These are phyloP conservation scores for Anoplophora glabripennis DNA, from an alignment of 1,140 invertebrate genomes.

Conservation along the genomic window DNA sequence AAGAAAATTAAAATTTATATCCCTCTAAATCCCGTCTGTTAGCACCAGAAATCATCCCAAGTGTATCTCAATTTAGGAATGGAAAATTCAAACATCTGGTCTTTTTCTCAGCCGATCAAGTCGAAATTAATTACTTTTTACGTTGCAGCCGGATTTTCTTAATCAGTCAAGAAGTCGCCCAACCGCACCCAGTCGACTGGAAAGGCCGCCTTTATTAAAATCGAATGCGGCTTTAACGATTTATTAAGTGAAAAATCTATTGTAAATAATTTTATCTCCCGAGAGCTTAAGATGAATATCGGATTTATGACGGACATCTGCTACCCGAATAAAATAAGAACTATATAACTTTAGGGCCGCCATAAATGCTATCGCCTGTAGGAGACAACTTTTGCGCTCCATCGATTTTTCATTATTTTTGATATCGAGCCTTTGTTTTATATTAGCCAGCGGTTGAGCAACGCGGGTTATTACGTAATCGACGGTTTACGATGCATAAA, in stretches of 20 bases:
- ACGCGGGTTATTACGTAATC: too few relatives aligned
- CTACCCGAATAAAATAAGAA: conserved; percentile 17
- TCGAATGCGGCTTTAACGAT: neutral
- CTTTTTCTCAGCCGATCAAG: conserved; percentile 28
- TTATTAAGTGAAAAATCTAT: conserved; percentile 9
- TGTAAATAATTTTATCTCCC: conserved; percentile 11
- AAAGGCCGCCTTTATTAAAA: too few relatives aligned
- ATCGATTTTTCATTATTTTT: conserved; percentile 17
- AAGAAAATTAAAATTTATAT: conserved; percentile 38
- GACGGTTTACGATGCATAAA: too few relatives aligned
- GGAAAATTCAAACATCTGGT: conserved; percentile 29
- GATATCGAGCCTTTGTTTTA: neutral
- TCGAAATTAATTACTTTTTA: conserved; percentile 34
- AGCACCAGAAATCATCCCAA: conserved; percentile 18
- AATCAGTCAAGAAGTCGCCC: conserved; percentile 20
- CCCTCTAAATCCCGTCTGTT: conserved; percentile 26
- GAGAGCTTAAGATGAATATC: conserved; percentile 12
- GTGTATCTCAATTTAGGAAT: conserved; percentile 20
- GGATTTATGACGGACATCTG: conserved; percentile 27
- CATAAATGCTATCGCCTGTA: conserved; percentile 18
- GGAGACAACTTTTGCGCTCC: conserved; percentile 4
- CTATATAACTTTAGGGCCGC: conserved; percentile 25
- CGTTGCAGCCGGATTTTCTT: conserved; percentile 25
- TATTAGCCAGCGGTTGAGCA: neutral
- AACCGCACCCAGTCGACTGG: neutral